phyloP scores from a whole-genome alignment of 1,140 invertebrate species.

The Araneus ventricosus region DNA sequence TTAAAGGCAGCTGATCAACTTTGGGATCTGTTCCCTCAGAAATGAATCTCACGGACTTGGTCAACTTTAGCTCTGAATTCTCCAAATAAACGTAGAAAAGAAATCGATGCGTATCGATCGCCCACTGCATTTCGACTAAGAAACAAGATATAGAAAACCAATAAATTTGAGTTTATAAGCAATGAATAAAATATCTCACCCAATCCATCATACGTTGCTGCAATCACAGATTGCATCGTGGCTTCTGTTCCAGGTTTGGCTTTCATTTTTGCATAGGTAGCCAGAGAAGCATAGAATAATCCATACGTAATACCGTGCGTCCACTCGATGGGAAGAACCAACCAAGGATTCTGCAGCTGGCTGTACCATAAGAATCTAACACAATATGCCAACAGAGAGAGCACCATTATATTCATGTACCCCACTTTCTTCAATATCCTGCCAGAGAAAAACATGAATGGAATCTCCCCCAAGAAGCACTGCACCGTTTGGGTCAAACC shows the following conservation, averaged over 20 bases:
- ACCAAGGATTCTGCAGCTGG: conserved; percentile 86
- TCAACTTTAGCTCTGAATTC: no score
- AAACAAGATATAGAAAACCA: no score
- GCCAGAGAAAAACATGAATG: conserved; percentile 92
- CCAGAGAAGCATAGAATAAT: conserved; percentile 91
- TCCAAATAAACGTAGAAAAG: no score
- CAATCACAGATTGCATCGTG: conserved; percentile 87
- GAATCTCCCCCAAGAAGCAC: conserved; percentile 92
- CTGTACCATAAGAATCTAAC: conserved; percentile 91
- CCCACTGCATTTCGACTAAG: no score
- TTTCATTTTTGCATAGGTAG: conserved; percentile 91
- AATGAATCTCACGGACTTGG: no score
- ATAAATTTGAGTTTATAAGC: no score
- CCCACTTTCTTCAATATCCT: conserved; percentile 90
- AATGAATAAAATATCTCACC: conserved; percentile 62
- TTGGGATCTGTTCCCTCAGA: no score
- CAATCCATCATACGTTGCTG: conserved; percentile 64
- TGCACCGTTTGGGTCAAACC: conserved; percentile 80
- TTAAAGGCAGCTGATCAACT: no score
- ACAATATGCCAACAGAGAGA: conserved; percentile 88
- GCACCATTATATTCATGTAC: conserved; percentile 89
- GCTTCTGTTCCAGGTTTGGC: conserved; percentile 91
- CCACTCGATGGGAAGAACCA: conserved; percentile 89
- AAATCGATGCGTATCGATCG: no score
- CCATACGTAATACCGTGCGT: conserved; percentile 93